Base-by-base conservation (phyloP, 2,888 invertebrate species). In the Megaustenia siamemsis region DNA sequence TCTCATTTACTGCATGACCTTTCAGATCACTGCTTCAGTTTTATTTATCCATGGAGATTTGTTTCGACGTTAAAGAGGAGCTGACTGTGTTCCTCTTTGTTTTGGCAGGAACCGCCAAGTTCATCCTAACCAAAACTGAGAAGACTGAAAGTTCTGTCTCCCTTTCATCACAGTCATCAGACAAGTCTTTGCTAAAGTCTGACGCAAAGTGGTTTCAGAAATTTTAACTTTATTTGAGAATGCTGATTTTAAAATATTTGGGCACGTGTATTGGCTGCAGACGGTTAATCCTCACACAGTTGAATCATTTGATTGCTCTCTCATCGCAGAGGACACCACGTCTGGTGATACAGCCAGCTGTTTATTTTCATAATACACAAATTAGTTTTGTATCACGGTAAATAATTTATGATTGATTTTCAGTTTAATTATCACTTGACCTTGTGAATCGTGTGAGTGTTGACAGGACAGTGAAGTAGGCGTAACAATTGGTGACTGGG, bases 21-120 rank as follows among this genome's bases (percentile, higher is more conserved):
- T n/a, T n/a, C n/a, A n/a, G n/a, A n/a, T n/a, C n/a, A n/a, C n/a
- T n/a, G n/a, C n/a, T n/a, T n/a, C n/a, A n/a, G n/a, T n/a, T n/a
- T n/a, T n/a, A n/a, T n/a, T n/a, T n/a, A n/a, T n/a, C n/a, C n/a
- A n/a, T n/a, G n/a, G n/a, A n/a, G n/a, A n/a, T n/a, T n/a, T n/a
- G n/a, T n/a, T n/a, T n/a, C 28, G 28, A n/a, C 4, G 15, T 60
- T 5, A 4, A 53, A 82, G 35, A 38, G 35, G 73, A 38, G 73
- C 45, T 81, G 60, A 73, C 28, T 73, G 24, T 73, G 21, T 71
- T 82, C 73, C 63, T 82, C 49, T 83, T 76, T 83, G 76, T 76
- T 76, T 76, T 83, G 75, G 28, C 76, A 76, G 82, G 82, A 76
- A 6, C 49, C 66, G 21, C 76, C 69, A 66, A 35, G 66, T 73